Evolutionary conservation across 1,140 invertebrate genomes (phyloP), one percentile per base, ranked within the genome.

Genomic region (Brachionus sp.): DNA sequence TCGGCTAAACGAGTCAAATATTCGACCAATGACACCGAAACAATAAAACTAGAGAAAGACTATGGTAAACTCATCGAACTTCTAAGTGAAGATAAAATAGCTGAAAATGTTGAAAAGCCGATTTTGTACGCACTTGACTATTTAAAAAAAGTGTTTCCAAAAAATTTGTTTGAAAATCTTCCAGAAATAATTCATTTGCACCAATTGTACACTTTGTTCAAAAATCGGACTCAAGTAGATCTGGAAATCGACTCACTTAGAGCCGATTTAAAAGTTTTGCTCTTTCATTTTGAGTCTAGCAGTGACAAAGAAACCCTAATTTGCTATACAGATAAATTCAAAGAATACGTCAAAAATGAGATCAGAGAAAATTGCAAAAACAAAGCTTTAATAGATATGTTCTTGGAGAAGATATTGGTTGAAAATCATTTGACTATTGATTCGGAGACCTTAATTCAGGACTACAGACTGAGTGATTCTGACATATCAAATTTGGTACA

Each of bases 141-240:
- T 46, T 25, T 75, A 10, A 75, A 46, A 46, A 5, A 9, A 7
- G 44, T 75, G 7, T 75, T 75, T n/a, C 70, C 70, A 75, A 19
- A 44, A 25, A 75, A 46, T n/a, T 9, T 75, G 70, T 75, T 75
- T 19, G 70, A 75, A 75, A 46, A 75, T 75, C 70, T 75, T 12
- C 70, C 70, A 19, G 39, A 75, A 46, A 75, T 75, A 9, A 75
- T 75, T 46, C 70, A 75, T 29, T 29, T 75, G 33, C 50, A 66
- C 25, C 77, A 80, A 62, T 42, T 80, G n/a, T 80, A 80, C 50
- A 64, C 29, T 39, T 42, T 80, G 50, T 42, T 57, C 39, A 39
- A 66, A 39, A 80, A 80, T 62, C 46, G 50, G 6, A 80, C 77
- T 7, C n/a, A 62, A 33, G 77, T 66, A 3, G 77, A 80, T 25